Base-by-base conservation (phyloP, 2,888 invertebrate species). In the Leucoptera coffeella region DNA sequence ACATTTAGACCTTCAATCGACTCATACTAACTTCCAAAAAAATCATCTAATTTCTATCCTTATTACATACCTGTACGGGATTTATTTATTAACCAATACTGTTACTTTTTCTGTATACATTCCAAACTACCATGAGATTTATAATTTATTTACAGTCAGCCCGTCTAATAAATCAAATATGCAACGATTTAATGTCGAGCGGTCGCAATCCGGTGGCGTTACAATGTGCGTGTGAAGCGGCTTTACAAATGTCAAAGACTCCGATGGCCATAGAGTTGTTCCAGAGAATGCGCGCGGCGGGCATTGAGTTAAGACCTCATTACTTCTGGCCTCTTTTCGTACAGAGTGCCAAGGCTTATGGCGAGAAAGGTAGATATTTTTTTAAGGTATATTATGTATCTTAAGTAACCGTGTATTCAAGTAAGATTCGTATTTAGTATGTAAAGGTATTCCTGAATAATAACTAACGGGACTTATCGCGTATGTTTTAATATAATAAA, bases 321-420 rank as follows among this genome's bases (percentile, higher is more conserved):
- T 82, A 75, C 42, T 82, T 80, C 42, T 82, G 82, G 82, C 80
- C 82, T 0, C 47, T 81, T 26, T 31, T 82, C 23, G 26, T 78
- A 12, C 53, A 69, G 2, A 56, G 53, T 6, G 60, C 67, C 1
- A 59, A 55, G 25, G 50, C 45, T 12, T 53, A 61, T 28, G 78
- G 78, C 0, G 79, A 81, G 34, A 56, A 52, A 41, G 73, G 73
- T 74, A 39, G 26, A 33, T 28, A 4, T 25, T n/a, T n/a, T n/a
- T n/a, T n/a, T n/a, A n/a, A n/a, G n/a, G n/a, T n/a, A n/a, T 24
- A 15, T 4, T 24, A 14, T 20, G 8, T 4, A 20, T 13, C 2
- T 19, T 20, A 4, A 4, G 7, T n/a, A 15, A 10, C 15, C 4
- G 6, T 25, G 6, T 15, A n/a, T 25, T 25, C 7, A 15, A 7